Conservation (phyloP, 1,140 invertebrate genomes). For the Drosophila grimshawi region DNA sequence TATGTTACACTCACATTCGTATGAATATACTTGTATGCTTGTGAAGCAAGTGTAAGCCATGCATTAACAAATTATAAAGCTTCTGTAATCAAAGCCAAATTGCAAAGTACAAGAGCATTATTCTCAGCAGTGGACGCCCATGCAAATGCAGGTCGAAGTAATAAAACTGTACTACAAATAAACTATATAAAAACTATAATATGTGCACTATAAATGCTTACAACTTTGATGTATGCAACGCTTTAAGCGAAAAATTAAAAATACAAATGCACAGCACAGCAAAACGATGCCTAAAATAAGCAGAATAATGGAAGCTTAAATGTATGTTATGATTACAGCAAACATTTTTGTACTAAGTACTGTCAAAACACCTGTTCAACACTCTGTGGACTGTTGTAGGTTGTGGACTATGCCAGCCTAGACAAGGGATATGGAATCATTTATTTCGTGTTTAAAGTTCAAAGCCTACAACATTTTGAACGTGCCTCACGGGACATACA, state of each 20-base stretch:
- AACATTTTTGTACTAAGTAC: not conserved
- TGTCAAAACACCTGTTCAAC: not conserved
- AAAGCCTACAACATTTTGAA: slow-evolving; percentile 15
- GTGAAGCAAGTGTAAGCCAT: not conserved
- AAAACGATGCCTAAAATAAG: not conserved
- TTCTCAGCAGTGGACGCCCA: not conserved
- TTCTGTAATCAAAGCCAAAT: not conserved
- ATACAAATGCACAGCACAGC: not conserved
- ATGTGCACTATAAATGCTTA: not conserved
- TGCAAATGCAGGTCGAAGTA: not conserved
- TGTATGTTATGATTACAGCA: not conserved
- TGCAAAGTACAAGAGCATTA: not conserved
- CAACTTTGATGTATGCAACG: not conserved
- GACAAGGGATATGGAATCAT: slow-evolving; percentile 28
- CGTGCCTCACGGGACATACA: slow-evolving; percentile 17
- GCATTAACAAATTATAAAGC: not conserved
- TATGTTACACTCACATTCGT: not conserved
- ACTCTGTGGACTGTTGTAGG: not conserved
- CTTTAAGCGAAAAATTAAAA: not conserved
- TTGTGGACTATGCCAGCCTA: not conserved
- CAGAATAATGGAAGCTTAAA: not conserved
- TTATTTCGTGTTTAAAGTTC: slow-evolving; percentile 45
- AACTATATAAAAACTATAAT: not conserved
- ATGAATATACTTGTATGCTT: not conserved
- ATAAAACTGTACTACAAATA: too few relatives aligned